phyloP scores from a whole-genome alignment of 1,140 invertebrate genomes.

The Paramacrobiotus metropolitanus region DNA sequence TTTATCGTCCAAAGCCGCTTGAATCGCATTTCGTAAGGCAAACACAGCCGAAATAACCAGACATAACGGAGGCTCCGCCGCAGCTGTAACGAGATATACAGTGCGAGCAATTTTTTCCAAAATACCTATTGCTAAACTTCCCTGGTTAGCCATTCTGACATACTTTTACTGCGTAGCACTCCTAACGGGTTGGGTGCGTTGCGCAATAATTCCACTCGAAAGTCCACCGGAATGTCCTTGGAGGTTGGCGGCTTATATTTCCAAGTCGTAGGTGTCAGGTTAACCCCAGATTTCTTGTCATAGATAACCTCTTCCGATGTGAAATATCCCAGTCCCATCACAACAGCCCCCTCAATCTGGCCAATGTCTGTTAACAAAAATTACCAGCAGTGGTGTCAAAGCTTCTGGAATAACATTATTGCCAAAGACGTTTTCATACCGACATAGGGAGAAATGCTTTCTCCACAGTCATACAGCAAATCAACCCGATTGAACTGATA shows the following conservation, averaged over 20 bases:
- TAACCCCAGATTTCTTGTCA: slow-evolving; percentile 18
- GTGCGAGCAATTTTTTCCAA: too few species aligned
- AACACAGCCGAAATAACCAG: slow-evolving; percentile 17
- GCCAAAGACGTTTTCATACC: too few species aligned
- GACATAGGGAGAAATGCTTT: neutral
- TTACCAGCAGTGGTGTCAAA: neutral
- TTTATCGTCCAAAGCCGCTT: too few species aligned
- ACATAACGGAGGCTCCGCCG: slow-evolving; percentile 22
- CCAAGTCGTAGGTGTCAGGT: slow-evolving; percentile 22
- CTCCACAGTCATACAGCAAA: slow-evolving; percentile 16
- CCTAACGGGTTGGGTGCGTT: slow-evolving; percentile 42
- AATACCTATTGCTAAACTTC: too few species aligned
- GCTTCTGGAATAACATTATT: too few species aligned
- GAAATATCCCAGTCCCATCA: slow-evolving; percentile 24
- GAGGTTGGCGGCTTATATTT: slow-evolving; percentile 54
- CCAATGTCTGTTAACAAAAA: slow-evolving; percentile 19
- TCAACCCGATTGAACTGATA: slow-evolving; percentile 35
- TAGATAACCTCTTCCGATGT: slow-evolving; percentile 21
- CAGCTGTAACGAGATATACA: slow-evolving; percentile 16
- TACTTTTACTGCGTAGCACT: slow-evolving; percentile 52
- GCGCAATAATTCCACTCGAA: slow-evolving; percentile 43
- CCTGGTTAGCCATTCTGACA: too few species aligned
- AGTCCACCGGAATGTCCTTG: slow-evolving; percentile 62
- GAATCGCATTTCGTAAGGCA: slow-evolving; percentile 19
- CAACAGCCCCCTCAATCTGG: slow-evolving; percentile 26